These are phyloP conservation scores for Gambelia wislizenii DNA, from an alignment of 2,797 vertebrate species.

Conservation along the genomic window DNA sequence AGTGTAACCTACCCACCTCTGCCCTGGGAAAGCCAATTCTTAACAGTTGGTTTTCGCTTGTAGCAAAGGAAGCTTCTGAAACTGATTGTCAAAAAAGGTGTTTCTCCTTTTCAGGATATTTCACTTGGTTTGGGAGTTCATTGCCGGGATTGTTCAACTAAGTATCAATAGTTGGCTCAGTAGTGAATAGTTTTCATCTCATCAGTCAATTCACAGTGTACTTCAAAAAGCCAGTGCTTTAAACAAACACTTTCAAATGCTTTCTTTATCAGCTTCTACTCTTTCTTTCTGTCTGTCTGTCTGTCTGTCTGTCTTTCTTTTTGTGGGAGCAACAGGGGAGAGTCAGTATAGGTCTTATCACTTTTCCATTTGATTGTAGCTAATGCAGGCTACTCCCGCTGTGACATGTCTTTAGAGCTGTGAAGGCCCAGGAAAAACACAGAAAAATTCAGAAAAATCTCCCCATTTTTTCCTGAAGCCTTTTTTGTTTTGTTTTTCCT, in stretches of 20 bases:
- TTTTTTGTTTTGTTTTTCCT: no score
- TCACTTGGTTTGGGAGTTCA: not conserved
- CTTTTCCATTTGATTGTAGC: constrained; percentile 26
- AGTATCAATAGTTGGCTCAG: constrained; percentile 7
- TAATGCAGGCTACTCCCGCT: constrained; percentile 27
- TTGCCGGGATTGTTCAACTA: constrained; percentile 27
- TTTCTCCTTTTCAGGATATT: constrained; percentile 35
- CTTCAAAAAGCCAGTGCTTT: constrained; percentile 41
- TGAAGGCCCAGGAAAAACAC: no score
- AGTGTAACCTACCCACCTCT: not conserved
- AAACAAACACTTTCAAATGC: constrained; percentile 32
- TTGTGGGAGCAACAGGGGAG: no score
- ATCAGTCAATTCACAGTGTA: constrained; percentile 36
- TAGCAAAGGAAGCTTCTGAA: constrained; percentile 10
- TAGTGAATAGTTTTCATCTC: constrained; percentile 20
- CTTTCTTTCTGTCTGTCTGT: not conserved
- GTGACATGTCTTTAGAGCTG: no score
- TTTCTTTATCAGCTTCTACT: constrained; percentile 34
- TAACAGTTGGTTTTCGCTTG: not conserved
- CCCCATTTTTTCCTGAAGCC: no score
- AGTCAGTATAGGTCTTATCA: constrained; percentile 25
- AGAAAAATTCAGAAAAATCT: no score
- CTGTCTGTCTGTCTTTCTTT: not conserved
- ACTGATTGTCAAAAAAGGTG: not conserved
- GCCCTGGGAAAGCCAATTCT: not conserved